Percentiles rank a stretch among this genome's conserved stretches.
Evolutionary conservation across 2,888 invertebrate genomes (phyloP).

Genomic region (Lithophane socia): DNA sequence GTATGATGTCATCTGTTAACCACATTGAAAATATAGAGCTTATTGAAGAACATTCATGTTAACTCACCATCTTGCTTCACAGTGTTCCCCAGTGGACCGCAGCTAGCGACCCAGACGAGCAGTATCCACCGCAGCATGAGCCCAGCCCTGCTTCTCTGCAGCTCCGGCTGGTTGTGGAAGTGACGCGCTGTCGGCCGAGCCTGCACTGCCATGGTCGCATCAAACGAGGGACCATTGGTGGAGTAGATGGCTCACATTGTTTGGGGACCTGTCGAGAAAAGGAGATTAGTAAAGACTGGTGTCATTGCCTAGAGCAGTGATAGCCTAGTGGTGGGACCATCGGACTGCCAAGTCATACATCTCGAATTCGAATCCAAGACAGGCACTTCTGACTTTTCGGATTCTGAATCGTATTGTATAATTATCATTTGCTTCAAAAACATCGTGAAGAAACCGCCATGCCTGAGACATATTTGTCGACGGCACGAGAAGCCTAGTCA

Average conservation of each 20-base stretch:
- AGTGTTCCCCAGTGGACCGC: constrained; percentile 85
- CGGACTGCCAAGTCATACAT: too few species aligned
- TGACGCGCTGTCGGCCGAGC: constrained; percentile 84
- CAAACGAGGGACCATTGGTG: constrained; percentile 71
- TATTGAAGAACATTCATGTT: background rate
- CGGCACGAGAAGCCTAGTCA: too few species aligned
- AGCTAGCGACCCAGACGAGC: constrained; percentile 85
- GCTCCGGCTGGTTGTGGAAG: constrained; percentile 88
- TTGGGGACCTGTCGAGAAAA: constrained; percentile 38
- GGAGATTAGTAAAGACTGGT: too few species aligned
- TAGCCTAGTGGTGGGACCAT: too few species aligned
- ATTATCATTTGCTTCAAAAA: too few species aligned
- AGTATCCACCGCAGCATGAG: constrained; percentile 87
- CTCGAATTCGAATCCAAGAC: too few species aligned
- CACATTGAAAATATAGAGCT: background rate
- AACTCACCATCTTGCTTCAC: constrained; percentile 88
- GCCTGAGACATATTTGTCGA: too few species aligned
- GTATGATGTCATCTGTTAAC: background rate
- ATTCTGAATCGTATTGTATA: too few species aligned
- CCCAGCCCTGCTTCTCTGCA: constrained; percentile 79
- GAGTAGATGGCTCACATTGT: constrained; percentile 58
- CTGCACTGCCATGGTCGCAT: constrained; percentile 77
- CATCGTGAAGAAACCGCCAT: too few species aligned
- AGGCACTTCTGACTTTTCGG: too few species aligned
- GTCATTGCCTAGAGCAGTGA: too few species aligned